These are phyloP conservation scores for Hydraecia micacea DNA, from an alignment of 2,888 invertebrate genomes.

Conservation along the genomic window DNA sequence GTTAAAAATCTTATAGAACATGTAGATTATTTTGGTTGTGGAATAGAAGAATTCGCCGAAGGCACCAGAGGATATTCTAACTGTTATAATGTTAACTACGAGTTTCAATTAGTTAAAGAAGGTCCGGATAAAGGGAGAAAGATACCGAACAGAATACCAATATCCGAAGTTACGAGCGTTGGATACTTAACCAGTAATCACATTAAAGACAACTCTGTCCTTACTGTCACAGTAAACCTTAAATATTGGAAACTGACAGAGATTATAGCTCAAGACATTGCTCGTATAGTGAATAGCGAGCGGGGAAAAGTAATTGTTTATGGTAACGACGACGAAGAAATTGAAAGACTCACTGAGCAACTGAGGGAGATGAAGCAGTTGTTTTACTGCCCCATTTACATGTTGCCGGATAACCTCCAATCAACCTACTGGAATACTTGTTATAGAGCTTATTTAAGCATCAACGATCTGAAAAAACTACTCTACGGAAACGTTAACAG, in stretches of 20 bases:
- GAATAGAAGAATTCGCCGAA: background rate
- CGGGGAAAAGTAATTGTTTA: constrained; percentile 39
- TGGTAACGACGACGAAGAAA: accelerated
- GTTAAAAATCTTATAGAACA: constrained; percentile 33
- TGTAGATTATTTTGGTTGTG: constrained; percentile 25
- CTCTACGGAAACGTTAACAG: constrained; percentile 3
- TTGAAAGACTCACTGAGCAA: background rate
- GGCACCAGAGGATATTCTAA: constrained; percentile 15
- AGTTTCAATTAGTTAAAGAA: accelerated
- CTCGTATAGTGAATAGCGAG: constrained; percentile 36
- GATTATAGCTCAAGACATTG: constrained; percentile 6
- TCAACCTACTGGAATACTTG: background rate
- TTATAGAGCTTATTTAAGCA: constrained; percentile 23
- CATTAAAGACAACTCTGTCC: constrained; percentile 41
- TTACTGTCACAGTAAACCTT: constrained; percentile 22
- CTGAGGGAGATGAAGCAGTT: constrained; percentile 25
- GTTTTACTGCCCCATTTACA: constrained; percentile 40
- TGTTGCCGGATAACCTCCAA: constrained; percentile 22
- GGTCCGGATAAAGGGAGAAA: constrained; percentile 23
- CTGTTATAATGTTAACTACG: constrained; percentile 30
- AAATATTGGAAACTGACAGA: accelerated
- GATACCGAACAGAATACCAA: constrained; percentile 46
- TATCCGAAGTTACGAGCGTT: accelerated
- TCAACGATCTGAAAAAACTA: constrained; percentile 28
- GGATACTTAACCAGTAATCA: background rate